Evolutionary conservation across 2,113 vertebrate genomes (phyloP).

Genomic region (Gnathonemus longibarbis): DNA sequence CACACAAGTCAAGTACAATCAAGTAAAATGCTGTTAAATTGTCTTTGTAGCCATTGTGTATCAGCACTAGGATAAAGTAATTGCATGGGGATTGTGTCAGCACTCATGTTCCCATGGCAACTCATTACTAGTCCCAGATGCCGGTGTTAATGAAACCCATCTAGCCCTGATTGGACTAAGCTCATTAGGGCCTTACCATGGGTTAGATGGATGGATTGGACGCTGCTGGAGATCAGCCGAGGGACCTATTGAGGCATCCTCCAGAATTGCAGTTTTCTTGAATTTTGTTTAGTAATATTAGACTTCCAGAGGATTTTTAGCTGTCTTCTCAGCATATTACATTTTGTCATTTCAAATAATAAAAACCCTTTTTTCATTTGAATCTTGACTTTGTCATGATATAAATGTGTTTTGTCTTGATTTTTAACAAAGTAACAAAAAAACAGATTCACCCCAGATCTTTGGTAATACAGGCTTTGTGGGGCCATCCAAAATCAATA

Average conservation of each 20-base stretch:
- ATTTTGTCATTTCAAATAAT: not conserved
- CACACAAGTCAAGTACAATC: not conserved
- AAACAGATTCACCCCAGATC: not conserved
- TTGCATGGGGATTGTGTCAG: not conserved
- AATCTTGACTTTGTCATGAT: not conserved
- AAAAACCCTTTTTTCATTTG: not conserved
- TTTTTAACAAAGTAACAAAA: not conserved
- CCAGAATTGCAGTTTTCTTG: not conserved
- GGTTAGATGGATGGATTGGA: not conserved
- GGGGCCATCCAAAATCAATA: not conserved
- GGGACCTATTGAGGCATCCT: not conserved
- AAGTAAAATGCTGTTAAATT: not conserved
- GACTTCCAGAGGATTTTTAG: not conserved
- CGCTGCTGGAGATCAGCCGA: not conserved
- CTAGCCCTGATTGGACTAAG: not conserved
- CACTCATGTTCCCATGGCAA: conserved; percentile 3
- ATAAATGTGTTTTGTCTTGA: not conserved
- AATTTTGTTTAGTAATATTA: not conserved
- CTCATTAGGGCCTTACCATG: not conserved
- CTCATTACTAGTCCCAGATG: not conserved
- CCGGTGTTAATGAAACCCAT: not conserved
- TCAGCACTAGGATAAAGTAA: not conserved
- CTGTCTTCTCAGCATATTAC: not conserved
- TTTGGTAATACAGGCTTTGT: not conserved
- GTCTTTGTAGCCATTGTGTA: not conserved